A percentile compares a stretch with the other conserved stretches of the same genome.
These are phyloP conservation scores for Pachymerium ferrugineum DNA, from an alignment of 2,888 invertebrate species.

Conservation along the genomic window DNA sequence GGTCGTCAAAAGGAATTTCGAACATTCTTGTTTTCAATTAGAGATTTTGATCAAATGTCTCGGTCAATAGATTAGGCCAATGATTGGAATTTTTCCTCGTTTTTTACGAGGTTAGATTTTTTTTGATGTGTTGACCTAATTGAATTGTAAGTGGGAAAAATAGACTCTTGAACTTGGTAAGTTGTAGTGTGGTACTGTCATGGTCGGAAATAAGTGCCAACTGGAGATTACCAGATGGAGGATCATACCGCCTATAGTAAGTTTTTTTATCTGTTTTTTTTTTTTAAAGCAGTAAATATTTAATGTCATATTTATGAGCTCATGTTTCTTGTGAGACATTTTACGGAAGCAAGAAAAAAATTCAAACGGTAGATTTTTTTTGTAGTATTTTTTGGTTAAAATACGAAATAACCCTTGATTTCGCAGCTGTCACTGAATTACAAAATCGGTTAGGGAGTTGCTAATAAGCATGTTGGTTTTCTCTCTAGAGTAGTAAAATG, in stretches of 20 bases:
- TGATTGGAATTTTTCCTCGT: not conserved
- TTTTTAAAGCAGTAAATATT: not conserved
- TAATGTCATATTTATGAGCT: too few species aligned
- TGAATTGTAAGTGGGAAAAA: too few species aligned
- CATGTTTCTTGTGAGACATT: too few species aligned
- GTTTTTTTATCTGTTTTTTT: not conserved
- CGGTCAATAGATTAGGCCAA: slow-evolving; percentile 25
- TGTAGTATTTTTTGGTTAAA: not conserved
- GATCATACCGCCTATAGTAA: not conserved
- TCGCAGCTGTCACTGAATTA: not conserved
- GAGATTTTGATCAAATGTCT: not conserved
- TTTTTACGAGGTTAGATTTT: not conserved
- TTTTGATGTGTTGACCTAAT: slow-evolving; percentile 1
- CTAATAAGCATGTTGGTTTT: slow-evolving; percentile 6
- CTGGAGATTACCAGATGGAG: slow-evolving; percentile 5
- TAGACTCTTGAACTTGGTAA: too few species aligned
- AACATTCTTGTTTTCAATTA: not conserved
- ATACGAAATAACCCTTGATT: too few species aligned
- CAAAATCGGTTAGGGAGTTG: not conserved
- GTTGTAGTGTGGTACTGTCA: not conserved
- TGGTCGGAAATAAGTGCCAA: not conserved
- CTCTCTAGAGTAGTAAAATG: slow-evolving; percentile 7
- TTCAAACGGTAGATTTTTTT: not conserved
- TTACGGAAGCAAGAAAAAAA: too few species aligned
- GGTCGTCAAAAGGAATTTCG: too few species aligned